Conservation (phyloP, 2,113 vertebrate genomes). For the Tragelaphus buxtoni region DNA sequence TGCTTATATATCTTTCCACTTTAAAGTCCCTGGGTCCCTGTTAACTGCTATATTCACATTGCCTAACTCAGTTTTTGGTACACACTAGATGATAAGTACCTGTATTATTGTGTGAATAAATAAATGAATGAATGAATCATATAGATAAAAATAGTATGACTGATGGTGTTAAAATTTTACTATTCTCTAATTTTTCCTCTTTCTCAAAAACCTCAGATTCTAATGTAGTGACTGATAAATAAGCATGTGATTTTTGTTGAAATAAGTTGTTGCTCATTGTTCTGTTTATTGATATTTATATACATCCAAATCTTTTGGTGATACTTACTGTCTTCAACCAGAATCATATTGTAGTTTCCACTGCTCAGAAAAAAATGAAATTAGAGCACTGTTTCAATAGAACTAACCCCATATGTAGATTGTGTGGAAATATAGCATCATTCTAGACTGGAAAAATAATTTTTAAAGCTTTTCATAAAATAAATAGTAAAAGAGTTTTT, state of each 20-base stretch:
- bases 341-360: neutral
- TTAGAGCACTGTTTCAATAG: neutral
- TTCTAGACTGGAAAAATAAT: neutral
- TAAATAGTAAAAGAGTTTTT: neutral
- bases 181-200: neutral
- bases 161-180: neutral
- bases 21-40: neutral
- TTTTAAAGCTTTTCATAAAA: neutral
- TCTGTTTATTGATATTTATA: neutral
- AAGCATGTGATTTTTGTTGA: neutral
- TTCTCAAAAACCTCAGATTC: neutral
- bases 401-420: neutral
- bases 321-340: neutral
- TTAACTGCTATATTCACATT: neutral
- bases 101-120: neutral
- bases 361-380: neutral
- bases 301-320: neutral
- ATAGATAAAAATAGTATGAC: neutral
- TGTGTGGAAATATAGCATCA: neutral
- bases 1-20: neutral
- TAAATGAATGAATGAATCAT: neutral
- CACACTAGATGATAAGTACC: neutral
- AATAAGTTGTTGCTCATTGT: neutral
- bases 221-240: neutral
- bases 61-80: neutral